phyloP scores from a whole-genome alignment of 2,888 invertebrate species.

The Lasiommata megera region DNA sequence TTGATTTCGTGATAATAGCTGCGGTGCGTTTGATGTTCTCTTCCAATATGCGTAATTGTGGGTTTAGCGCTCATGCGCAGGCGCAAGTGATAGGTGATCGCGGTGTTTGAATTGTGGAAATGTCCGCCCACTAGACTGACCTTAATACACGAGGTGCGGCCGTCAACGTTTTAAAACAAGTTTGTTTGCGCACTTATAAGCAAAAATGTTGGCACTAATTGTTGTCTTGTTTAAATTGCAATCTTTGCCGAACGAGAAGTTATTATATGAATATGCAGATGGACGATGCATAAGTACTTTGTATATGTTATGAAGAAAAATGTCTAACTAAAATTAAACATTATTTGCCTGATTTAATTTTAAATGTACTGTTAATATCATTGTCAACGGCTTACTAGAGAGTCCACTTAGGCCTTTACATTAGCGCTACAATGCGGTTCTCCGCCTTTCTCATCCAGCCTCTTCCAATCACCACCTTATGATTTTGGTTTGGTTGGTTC shows the following conservation, averaged over 20 bases:
- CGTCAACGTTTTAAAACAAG: constrained; percentile 33
- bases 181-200: constrained; percentile 24
- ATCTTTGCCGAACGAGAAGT: constrained; percentile 5
- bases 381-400: too few relatives aligned
- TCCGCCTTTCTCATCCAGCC: too few relatives aligned
- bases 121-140: constrained; percentile 38
- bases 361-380: too few relatives aligned
- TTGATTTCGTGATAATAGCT: constrained; percentile 69
- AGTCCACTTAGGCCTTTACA: too few relatives aligned
- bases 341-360: too few relatives aligned
- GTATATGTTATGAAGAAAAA: background rate
- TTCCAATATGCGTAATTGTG: constrained; percentile 79
- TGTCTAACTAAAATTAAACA: background rate
- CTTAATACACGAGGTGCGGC: constrained; percentile 35
- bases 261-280: background rate
- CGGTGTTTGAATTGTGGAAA: constrained; percentile 32
- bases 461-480: too few relatives aligned
- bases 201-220: constrained; percentile 20
- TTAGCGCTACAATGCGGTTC: too few relatives aligned
- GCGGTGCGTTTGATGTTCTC: constrained; percentile 68
- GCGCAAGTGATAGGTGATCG: constrained; percentile 41
- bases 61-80: constrained; percentile 61
- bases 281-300: background rate
- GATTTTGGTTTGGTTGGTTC: too few relatives aligned
- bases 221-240: constrained; percentile 15